phyloP scores from a whole-genome alignment of 2,797 vertebrate genomes.

The Leuciscus waleckii region DNA sequence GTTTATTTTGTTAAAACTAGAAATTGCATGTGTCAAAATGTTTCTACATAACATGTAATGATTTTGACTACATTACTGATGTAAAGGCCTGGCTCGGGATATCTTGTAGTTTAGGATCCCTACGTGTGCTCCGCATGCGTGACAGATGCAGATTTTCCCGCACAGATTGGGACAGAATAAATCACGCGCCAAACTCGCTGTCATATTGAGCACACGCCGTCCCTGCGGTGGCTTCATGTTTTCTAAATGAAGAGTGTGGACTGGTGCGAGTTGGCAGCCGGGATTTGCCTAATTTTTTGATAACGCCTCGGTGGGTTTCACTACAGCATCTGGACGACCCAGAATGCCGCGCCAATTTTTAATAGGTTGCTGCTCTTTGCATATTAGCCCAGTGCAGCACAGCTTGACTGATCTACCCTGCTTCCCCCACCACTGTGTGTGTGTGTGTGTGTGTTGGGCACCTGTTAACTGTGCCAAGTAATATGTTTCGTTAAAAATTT shows the following conservation, averaged over 20 bases:
- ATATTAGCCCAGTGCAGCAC: constrained; percentile 40
- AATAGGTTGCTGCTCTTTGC: constrained; percentile 76
- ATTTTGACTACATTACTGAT: neutral
- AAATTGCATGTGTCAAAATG: neutral
- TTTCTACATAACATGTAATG: neutral
- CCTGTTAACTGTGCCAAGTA: constrained; percentile 99
- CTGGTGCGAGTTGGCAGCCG: constrained; percentile 61
- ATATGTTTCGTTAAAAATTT: constrained; percentile 99
- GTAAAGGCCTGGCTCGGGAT: constrained; percentile 47
- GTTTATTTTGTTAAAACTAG: constrained; percentile 3
- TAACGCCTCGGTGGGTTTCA: constrained; percentile 82
- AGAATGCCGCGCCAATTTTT: constrained; percentile 76
- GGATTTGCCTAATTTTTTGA: constrained; percentile 81
- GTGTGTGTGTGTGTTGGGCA: constrained; percentile 69
- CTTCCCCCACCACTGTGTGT: constrained; percentile 29
- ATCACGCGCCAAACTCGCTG: constrained; percentile 86
- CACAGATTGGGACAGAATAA: constrained; percentile 84
- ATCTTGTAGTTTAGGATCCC: constrained; percentile 66
- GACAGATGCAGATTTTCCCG: constrained; percentile 90
- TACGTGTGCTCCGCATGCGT: constrained; percentile 65
- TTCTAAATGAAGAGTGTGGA: constrained; percentile 79
- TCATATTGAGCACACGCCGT: constrained; percentile 76
- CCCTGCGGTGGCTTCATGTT: constrained; percentile 72
- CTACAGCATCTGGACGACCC: constrained; percentile 81
- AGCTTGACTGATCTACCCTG: constrained; percentile 37